These are phyloP conservation scores for Liopterus haemorrhoidalis DNA, from an alignment of 2,888 invertebrate genomes.

Conservation along the genomic window DNA sequence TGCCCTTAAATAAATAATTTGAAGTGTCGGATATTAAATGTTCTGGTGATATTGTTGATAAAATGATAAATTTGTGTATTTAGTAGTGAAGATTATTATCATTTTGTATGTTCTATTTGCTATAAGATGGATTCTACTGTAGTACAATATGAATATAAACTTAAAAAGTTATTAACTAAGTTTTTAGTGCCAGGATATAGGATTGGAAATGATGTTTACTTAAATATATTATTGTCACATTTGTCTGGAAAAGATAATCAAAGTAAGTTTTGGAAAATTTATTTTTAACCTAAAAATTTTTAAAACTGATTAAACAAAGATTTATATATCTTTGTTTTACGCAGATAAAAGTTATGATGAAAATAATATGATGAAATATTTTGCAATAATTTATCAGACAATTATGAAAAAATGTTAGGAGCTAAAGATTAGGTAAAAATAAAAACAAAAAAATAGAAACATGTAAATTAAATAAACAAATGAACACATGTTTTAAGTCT, in stretches of 20 bases:
- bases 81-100: conserved; percentile 2
- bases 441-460: too few species aligned
- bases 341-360: background rate
- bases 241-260: conserved; percentile 50
- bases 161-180: conserved; percentile 53
- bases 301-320: too few species aligned
- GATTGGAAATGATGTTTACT: conserved; percentile 57
- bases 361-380: conserved; percentile 1
- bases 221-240: conserved; percentile 59
- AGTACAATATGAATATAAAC: conserved; percentile 46
- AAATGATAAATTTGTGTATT: conserved; percentile 17
- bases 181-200: conserved; percentile 55
- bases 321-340: too few species aligned
- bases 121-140: conserved; percentile 35
- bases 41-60: too few species aligned
- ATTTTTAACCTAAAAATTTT: conserved; percentile 17
- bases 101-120: conserved; percentile 11
- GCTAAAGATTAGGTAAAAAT: too few species aligned
- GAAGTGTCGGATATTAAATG: too few species aligned
- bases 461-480: too few species aligned
- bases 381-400: conserved; percentile 6
- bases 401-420: background rate
- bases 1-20: too few species aligned
- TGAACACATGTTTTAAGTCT: too few species aligned
- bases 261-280: conserved; percentile 42